Evolutionary conservation across 64 coral and sea anemone species (phyloP).

Genomic region (Dendrophyllia cribrosa): DNA sequence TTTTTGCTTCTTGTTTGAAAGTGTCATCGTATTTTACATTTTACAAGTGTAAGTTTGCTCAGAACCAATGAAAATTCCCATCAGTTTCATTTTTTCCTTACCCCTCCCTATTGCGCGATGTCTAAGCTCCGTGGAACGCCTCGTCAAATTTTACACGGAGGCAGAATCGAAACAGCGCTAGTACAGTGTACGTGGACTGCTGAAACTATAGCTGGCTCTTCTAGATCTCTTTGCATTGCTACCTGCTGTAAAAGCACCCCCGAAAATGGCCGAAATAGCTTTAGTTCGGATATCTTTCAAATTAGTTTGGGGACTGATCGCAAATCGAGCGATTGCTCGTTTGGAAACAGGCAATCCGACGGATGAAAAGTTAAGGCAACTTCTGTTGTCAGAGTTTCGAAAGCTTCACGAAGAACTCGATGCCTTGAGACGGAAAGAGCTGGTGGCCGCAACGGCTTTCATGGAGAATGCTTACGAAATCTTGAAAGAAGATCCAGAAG

Average conservation of each 20-base stretch:
- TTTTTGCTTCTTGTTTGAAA: too few relatives aligned
- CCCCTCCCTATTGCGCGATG: too few relatives aligned
- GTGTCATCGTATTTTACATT: too few relatives aligned
- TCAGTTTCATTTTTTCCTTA: too few relatives aligned
- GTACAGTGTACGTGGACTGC: too few relatives aligned
- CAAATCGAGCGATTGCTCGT: constrained; percentile 88
- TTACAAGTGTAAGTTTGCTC: too few relatives aligned
- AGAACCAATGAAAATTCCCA: too few relatives aligned
- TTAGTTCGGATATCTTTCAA: constrained; percentile 89
- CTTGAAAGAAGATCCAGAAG: constrained; percentile 72
- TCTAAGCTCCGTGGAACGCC: not conserved
- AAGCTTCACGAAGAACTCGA: constrained; percentile 90
- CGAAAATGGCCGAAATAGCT: constrained; percentile 84
- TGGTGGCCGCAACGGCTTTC: constrained; percentile 88
- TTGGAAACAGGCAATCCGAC: constrained; percentile 79
- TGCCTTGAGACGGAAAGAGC: constrained; percentile 92
- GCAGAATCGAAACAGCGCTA: not conserved
- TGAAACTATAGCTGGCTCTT: too few relatives aligned
- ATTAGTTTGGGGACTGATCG: constrained; percentile 90
- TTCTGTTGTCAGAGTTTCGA: constrained; percentile 88
- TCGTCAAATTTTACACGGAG: constrained; percentile 60
- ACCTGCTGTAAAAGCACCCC: not conserved
- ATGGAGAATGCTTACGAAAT: constrained; percentile 99
- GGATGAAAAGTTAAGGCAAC: constrained; percentile 92
- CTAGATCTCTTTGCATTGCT: not conserved